These are phyloP conservation scores for Grammomys surdaster DNA, from an alignment of 2,113 vertebrate species.

Conservation along the genomic window DNA sequence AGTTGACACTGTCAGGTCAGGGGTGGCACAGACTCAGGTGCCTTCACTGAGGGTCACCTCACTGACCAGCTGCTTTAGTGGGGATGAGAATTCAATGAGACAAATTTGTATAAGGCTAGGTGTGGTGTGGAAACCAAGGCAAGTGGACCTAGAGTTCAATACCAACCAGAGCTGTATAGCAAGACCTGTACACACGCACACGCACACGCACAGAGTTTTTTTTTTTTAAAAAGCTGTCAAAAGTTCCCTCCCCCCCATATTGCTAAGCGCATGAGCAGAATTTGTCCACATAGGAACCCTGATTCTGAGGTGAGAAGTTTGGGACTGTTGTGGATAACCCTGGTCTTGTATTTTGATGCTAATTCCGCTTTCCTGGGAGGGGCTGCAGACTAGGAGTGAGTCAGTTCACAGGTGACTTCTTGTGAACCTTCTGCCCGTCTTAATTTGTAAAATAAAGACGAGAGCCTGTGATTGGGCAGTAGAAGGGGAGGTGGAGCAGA, in stretches of 20 bases:
- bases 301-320: not conserved
- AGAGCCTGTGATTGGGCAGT: too few species aligned
- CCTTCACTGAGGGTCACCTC: not conserved
- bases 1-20: not conserved
- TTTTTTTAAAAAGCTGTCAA: not conserved
- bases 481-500: too few species aligned
- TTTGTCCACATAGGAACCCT: not conserved
- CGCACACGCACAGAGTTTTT: not conserved
- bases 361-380: too few species aligned
- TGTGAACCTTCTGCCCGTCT: too few species aligned
- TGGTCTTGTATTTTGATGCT: too few species aligned
- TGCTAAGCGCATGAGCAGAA: not conserved
- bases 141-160: not conserved
- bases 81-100: not conserved
- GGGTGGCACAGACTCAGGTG: not conserved
- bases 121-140: not conserved
- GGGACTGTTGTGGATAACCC: too few species aligned
- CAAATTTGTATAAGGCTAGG: not conserved
- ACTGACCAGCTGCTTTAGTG: not conserved
- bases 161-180: not conserved
- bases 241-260: not conserved
- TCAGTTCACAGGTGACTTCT: too few species aligned
- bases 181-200: not conserved
- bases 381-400: too few species aligned
- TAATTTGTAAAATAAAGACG: too few species aligned